phyloP scores from a whole-genome alignment of 64 coral and sea anemone species.

The Pocillopora damicornis region DNA sequence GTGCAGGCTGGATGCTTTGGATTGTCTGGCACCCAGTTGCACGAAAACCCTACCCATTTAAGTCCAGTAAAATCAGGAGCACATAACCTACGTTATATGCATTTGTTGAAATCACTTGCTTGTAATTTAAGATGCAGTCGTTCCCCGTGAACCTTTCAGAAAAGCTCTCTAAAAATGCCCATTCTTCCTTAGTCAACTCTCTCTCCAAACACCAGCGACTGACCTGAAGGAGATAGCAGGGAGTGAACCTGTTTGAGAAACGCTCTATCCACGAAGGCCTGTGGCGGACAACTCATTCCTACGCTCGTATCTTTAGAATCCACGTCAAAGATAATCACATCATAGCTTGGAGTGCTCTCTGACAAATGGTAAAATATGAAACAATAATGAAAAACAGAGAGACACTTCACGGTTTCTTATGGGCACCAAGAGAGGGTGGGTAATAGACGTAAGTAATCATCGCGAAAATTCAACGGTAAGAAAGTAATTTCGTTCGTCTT shows the following conservation, averaged over 20 bases:
- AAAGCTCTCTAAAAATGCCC: not conserved
- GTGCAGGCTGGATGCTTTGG: too few species aligned
- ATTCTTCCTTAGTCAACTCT: not conserved
- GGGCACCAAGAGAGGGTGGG: too few species aligned
- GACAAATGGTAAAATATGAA: not conserved
- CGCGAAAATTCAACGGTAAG: too few species aligned
- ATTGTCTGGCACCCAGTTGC: too few species aligned
- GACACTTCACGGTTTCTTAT: too few species aligned
- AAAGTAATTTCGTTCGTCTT: too few species aligned
- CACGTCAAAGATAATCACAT: conserved; percentile 82
- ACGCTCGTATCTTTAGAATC: conserved; percentile 63
- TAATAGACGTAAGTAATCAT: too few species aligned
- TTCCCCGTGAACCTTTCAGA: not conserved
- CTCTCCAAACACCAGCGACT: not conserved
- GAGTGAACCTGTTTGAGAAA: conserved; percentile 61
- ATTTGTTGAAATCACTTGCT: too few species aligned
- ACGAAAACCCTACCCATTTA: too few species aligned
- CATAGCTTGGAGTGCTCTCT: conserved; percentile 47
- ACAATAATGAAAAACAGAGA: too few species aligned
- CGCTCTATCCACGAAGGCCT: conserved; percentile 47
- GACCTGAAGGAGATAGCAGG: conserved; percentile 53
- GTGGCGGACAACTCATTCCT: conserved; percentile 60
- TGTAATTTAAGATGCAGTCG: not conserved
- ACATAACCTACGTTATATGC: too few species aligned
- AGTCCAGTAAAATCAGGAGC: too few species aligned